Evolutionary conservation across 1,140 invertebrate species (phyloP).

Genomic region (Psix sp.): DNA sequence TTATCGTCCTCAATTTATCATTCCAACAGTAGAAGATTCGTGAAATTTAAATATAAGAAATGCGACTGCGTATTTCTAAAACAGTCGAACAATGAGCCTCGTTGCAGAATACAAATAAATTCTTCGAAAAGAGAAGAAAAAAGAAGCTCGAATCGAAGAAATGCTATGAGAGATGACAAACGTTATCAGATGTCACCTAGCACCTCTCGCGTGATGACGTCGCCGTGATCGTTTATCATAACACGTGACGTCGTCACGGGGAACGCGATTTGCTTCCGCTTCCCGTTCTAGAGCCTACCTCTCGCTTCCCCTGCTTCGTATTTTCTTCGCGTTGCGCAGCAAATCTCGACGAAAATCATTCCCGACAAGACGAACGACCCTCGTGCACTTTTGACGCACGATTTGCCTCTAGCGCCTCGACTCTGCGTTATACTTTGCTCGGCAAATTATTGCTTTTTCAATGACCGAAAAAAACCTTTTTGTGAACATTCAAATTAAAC

Average conservation of each 20-base stretch:
- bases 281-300: constrained; percentile 62
- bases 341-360: constrained; percentile 58
- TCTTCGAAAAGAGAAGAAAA: constrained; percentile 23
- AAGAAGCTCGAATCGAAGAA: constrained; percentile 48
- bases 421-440: constrained; percentile 22
- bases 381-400: constrained; percentile 53
- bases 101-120: constrained; percentile 41
- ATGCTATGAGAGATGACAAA: constrained; percentile 71
- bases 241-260: constrained; percentile 72
- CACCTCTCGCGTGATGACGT: constrained; percentile 70
- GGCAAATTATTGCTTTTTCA: constrained; percentile 43
- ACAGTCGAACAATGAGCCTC: constrained; percentile 38
- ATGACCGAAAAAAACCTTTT: constrained; percentile 26
- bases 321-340: constrained; percentile 43
- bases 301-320: constrained; percentile 51
- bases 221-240: constrained; percentile 74
- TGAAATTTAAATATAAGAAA: constrained; percentile 40
- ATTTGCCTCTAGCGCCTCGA: constrained; percentile 47
- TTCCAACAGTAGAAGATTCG: constrained; percentile 10
- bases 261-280: constrained; percentile 75
- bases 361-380: constrained; percentile 55
- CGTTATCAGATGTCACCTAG: constrained; percentile 76
- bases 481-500: background rate
- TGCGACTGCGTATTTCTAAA: constrained; percentile 48
- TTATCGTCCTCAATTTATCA: no score